Evolutionary conservation across 2,888 invertebrate genomes (phyloP), one percentile per base, ranked within the genome.

Genomic region (Phoronis australis): DNA sequence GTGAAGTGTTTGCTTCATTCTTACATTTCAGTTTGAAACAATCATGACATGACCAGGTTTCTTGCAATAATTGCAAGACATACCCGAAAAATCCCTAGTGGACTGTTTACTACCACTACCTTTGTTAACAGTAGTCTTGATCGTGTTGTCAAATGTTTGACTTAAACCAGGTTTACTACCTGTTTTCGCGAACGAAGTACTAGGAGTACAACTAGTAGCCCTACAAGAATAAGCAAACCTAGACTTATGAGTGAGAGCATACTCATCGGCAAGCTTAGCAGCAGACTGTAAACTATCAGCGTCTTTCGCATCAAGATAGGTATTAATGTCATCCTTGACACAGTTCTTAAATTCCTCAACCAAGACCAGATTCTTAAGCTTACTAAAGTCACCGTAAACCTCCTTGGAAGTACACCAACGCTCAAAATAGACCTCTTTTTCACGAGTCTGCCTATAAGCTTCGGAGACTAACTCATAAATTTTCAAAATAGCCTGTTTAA

Each of bases 11-110:
- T 27, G n/a, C 47, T 23, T 42, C 12, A 23, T 39, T 45, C 49
- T 37, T 51, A 60, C 61, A 59, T 42, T 48, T 47, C 12, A 57
- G 43, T 42, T 55, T 48, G n/a, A n/a, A n/a, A n/a, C n/a, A n/a
- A n/a, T n/a, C n/a, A n/a, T n/a, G n/a, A n/a, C n/a, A n/a, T n/a
- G n/a, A n/a, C n/a, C n/a, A n/a, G n/a, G n/a, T n/a, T n/a, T n/a
- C n/a, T n/a, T n/a, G n/a, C n/a, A n/a, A n/a, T n/a, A n/a, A n/a
- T n/a, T n/a, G n/a, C n/a, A n/a, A n/a, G n/a, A n/a, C n/a, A n/a
- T n/a, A n/a, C n/a, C n/a, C n/a, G n/a, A n/a, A n/a, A n/a, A n/a
- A n/a, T n/a, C n/a, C n/a, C n/a, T n/a, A n/a, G n/a, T n/a, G n/a
- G n/a, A n/a, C n/a, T n/a, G n/a, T n/a, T n/a, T n/a, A n/a, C n/a